Evolutionary conservation across 2,113 vertebrate genomes (phyloP), one percentile per base, ranked within the genome.

Genomic region (Stegostoma tigrinum): DNA sequence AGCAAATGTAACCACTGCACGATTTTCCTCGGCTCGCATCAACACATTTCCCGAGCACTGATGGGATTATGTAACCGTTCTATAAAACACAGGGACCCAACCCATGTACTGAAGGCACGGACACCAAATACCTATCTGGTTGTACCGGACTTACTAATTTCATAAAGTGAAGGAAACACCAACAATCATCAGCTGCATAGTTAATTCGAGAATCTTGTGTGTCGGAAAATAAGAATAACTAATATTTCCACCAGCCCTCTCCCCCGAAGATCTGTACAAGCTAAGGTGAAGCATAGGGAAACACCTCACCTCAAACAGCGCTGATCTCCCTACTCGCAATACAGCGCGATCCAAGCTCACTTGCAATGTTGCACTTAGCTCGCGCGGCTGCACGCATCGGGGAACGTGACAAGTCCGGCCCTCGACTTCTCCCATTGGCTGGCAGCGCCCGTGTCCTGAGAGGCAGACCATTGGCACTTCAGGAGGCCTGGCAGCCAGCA

Each of bases 291-390:
- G 0, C 1, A n/a, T 6, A 64, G 42, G 38, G 55, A 61, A 61
- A 2, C 2, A 61, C 55, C 38, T 83, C 42, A 83, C 80, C 80
- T 7, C 1, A 21, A 6, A 23, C 80, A 42, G 80, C n/a, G 5
- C 15, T 19, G 78, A 2, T 5, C n/a, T 0, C 30, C 15, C 30
- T 34, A 34, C 89, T 38, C 1, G 55, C 89, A n/a, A 21, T 5
- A 61, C 24, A 38, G 17, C 5, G 2, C 34, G 5, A 17, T 30
- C 12, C 66, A n/a, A 3, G 0, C 0, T 8, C 0, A 38, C 38
- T 45, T 38, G 21, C 61, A 17, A 27, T 34, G 27, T 55, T 30
- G 2, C 86, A 30, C 24, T 90, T 55, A 15, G 52, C 61, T 55
- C 34, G 34, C 61, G 10, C 30, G 15, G 61, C 89, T 38, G 89